Evolutionary conservation across 2,888 invertebrate species (phyloP).

Genomic region (Petrolisthes cinctipes): DNA sequence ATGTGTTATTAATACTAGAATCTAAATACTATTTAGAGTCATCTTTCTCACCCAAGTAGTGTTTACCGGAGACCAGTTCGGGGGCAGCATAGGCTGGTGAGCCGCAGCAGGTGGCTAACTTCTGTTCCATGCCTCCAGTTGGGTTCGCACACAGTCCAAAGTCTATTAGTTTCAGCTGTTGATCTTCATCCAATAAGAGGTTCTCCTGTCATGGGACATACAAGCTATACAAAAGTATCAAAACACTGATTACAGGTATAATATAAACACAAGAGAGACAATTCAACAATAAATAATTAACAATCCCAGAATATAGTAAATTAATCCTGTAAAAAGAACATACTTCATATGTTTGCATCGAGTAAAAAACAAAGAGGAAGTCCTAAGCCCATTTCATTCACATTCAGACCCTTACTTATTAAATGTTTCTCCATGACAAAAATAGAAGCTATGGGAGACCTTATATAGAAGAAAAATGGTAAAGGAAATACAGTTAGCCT

Average conservation of each 20-base stretch:
- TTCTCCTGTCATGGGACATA: constrained; percentile 76
- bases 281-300: background rate
- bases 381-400: no score
- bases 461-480: no score
- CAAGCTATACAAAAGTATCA: background rate
- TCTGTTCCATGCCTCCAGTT: constrained; percentile 76
- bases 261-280: background rate
- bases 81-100: constrained; percentile 84
- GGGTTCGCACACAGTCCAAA: constrained; percentile 85
- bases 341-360: background rate
- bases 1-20: no score
- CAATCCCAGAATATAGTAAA: background rate
- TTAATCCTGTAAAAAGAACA: background rate
- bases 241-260: background rate
- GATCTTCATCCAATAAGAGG: constrained; percentile 80
- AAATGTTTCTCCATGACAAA: no score
- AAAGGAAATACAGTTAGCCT: no score
- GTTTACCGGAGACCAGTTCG: constrained; percentile 73
- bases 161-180: constrained; percentile 84
- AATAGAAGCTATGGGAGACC: no score
- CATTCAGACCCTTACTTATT: no score
- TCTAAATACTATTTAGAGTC: no score
- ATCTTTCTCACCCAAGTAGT: constrained; percentile 69
- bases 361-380: no score
- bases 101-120: constrained; percentile 73